These are phyloP conservation scores for Piprites chloris DNA, from an alignment of 2,113 vertebrate species.

Conservation along the genomic window DNA sequence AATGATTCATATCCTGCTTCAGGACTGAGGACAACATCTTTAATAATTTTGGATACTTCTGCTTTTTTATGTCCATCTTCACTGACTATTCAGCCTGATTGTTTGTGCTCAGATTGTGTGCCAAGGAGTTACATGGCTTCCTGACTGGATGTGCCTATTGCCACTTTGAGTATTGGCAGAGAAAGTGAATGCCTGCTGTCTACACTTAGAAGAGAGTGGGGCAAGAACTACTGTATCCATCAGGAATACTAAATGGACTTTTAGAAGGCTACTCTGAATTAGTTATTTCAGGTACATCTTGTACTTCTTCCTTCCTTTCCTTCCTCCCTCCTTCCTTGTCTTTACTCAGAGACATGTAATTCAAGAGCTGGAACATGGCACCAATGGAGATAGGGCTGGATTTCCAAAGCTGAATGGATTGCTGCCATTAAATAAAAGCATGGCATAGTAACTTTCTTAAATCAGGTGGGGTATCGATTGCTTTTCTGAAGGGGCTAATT, in stretches of 20 bases:
- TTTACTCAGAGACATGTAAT: neutral
- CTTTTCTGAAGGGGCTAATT: conserved; percentile 11
- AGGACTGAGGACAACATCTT: neutral
- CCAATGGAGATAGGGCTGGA: neutral
- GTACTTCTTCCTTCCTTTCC: neutral
- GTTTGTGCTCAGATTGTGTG: neutral
- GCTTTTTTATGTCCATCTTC: neutral
- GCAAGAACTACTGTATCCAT: neutral
- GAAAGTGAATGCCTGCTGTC: neutral
- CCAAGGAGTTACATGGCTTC: neutral
- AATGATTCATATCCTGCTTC: neutral
- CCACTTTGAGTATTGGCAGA: neutral
- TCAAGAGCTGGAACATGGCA: neutral
- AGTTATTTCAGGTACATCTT: neutral
- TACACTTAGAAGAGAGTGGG: neutral
- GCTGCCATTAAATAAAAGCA: neutral
- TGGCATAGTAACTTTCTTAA: conserved; percentile 16
- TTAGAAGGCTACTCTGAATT: neutral
- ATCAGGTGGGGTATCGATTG: neutral
- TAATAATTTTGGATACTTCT: neutral
- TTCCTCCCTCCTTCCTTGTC: neutral
- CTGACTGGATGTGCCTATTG: neutral
- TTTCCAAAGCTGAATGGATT: neutral
- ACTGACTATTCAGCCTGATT: neutral
- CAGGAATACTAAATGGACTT: neutral